phyloP scores from a whole-genome alignment of 23 tunicate species.

The Corella eumyota region DNA sequence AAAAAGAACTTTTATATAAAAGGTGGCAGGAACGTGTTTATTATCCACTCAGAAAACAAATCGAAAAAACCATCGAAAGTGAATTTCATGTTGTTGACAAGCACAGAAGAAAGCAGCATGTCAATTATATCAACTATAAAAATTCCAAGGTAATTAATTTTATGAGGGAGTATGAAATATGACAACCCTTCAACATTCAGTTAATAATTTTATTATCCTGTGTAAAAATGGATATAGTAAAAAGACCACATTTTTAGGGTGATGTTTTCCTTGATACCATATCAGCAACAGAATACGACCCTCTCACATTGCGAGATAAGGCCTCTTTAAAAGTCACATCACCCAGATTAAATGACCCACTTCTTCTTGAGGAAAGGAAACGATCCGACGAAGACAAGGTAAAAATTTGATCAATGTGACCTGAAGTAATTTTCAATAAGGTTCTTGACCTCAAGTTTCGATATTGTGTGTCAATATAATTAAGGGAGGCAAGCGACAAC shows the following conservation, averaged over 20 bases:
- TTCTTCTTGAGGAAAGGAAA: constrained; percentile 41
- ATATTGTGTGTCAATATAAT: too few species aligned
- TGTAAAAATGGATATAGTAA: too few species aligned
- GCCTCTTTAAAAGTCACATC: constrained; percentile 29
- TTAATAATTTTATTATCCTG: too few species aligned
- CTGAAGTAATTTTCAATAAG: too few species aligned
- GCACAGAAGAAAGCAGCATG: constrained; percentile 40
- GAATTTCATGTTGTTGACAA: constrained; percentile 26
- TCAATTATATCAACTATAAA: constrained; percentile 29
- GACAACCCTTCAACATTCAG: too few species aligned
- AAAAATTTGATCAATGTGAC: too few species aligned
- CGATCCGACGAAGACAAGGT: constrained; percentile 63
- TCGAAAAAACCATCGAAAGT: constrained; percentile 36
- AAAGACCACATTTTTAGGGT: constrained; percentile 37
- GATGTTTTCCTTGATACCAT: constrained; percentile 64
- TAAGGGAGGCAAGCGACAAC: too few species aligned
- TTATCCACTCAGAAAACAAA: constrained; percentile 36
- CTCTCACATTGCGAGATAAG: constrained; percentile 18
- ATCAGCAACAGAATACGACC: constrained; percentile 54
- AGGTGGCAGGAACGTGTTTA: constrained; percentile 77
- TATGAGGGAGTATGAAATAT: neutral
- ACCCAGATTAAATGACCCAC: constrained; percentile 44
- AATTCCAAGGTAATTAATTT: constrained; percentile 40
- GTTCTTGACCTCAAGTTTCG: too few species aligned
- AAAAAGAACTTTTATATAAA: constrained; percentile 58